Percentiles rank a stretch among this genome's conserved stretches.
Evolutionary conservation across 35 echinoderm and acorn worm species (phyloP).

Genomic region (Chiridota heheva): DNA sequence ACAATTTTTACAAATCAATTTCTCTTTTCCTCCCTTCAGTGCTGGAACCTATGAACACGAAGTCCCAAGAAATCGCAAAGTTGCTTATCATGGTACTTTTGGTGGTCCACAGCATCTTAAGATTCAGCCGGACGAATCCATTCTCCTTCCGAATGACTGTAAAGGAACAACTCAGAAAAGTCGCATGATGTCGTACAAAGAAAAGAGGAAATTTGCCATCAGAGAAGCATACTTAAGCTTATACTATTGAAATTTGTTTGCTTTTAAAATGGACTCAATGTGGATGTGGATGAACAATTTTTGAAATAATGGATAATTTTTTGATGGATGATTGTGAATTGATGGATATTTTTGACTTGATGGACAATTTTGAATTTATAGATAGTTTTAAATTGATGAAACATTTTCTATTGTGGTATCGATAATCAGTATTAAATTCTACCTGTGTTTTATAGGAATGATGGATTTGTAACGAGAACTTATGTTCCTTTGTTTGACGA

Average conservation of each 20-base stretch:
- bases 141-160: conserved; percentile 86
- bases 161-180: conserved; percentile 97
- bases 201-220: conserved; percentile 97
- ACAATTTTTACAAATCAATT: conserved; percentile 11
- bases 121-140: conserved; percentile 80
- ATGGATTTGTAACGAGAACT: too few species aligned
- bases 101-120: conserved; percentile 97
- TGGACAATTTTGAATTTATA: too few species aligned
- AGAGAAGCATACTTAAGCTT: conserved; percentile 91
- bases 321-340: too few species aligned
- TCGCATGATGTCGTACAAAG: conserved; percentile 94
- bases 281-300: too few species aligned
- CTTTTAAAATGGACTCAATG: too few species aligned
- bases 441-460: too few species aligned
- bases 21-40: conserved; percentile 51
- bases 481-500: too few species aligned
- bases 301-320: too few species aligned
- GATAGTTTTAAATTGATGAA: too few species aligned
- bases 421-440: too few species aligned
- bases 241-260: conserved; percentile 73
- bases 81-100: conserved; percentile 94
- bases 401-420: too few species aligned
- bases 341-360: too few species aligned
- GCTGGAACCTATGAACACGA: conserved; percentile 97
- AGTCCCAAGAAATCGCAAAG: conserved; percentile 86